Evolutionary conservation across 2,888 invertebrate genomes (phyloP).

Genomic region (Euproctis similis): DNA sequence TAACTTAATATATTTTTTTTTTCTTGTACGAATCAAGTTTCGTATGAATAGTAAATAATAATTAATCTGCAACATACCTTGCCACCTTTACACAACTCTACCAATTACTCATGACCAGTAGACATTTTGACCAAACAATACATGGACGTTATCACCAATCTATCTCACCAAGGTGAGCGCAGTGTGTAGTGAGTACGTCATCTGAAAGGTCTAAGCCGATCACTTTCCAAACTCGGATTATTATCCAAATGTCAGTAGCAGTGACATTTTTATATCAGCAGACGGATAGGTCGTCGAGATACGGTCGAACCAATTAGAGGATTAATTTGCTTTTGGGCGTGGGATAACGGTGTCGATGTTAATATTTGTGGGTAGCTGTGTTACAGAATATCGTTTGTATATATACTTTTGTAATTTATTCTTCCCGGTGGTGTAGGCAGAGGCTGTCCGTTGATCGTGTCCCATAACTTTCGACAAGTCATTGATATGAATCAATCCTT

Average conservation of each 20-base stretch:
- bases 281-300: constrained; percentile 56
- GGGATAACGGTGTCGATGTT: constrained; percentile 16
- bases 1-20: no score
- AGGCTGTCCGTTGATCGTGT: no score
- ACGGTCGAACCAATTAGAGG: constrained; percentile 67
- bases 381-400: no score
- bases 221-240: constrained; percentile 68
- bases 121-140: constrained; percentile 31
- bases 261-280: constrained; percentile 71
- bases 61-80: constrained; percentile 12
- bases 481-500: no score
- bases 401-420: background rate
- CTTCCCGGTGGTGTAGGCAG: no score
- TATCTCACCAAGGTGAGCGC: constrained; percentile 23
- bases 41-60: no score
- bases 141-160: constrained; percentile 20
- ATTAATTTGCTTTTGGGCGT: constrained; percentile 52
- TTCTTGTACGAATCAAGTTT: no score
- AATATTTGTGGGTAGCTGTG: no score
- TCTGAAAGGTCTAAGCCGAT: constrained; percentile 46
- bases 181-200: constrained; percentile 14
- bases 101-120: constrained; percentile 23
- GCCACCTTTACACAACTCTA: constrained; percentile 14
- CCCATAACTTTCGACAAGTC: no score
- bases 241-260: constrained; percentile 65